Evolutionary conservation across 2,797 vertebrate genomes (phyloP).

Genomic region (Rhinoraja longicauda): DNA sequence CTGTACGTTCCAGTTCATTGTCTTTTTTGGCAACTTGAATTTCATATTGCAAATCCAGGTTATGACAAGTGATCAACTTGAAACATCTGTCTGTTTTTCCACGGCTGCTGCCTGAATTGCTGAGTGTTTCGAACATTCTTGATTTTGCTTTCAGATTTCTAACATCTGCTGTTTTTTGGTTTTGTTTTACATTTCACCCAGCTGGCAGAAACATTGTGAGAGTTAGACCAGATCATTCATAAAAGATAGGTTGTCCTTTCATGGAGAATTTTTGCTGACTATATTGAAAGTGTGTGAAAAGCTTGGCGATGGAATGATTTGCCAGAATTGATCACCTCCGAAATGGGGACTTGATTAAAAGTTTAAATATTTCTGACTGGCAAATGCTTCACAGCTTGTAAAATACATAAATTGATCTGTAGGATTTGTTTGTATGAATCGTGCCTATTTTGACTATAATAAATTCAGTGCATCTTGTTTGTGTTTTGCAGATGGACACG

Average conservation of each 20-base stretch:
- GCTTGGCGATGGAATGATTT: not conserved
- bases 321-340: not conserved
- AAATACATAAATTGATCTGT: not conserved
- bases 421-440: not conserved
- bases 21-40: no score
- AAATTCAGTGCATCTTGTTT: conserved; percentile 8
- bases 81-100: no score
- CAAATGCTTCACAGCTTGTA: not conserved
- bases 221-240: not conserved
- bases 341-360: not conserved
- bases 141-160: not conserved
- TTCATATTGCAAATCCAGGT: no score
- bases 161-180: no score
- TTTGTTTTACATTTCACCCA: no score
- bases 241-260: not conserved
- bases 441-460: not conserved
- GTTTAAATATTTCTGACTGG: not conserved
- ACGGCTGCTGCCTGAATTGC: no score
- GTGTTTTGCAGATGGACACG: conserved; percentile 82
- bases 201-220: not conserved
- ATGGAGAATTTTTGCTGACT: not conserved
- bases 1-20: no score
- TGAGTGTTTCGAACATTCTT: no score
- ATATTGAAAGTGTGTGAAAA: not conserved
- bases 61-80: no score